phyloP scores from a whole-genome alignment of 2,888 invertebrate genomes.

The Cerceris rybyensis region DNA sequence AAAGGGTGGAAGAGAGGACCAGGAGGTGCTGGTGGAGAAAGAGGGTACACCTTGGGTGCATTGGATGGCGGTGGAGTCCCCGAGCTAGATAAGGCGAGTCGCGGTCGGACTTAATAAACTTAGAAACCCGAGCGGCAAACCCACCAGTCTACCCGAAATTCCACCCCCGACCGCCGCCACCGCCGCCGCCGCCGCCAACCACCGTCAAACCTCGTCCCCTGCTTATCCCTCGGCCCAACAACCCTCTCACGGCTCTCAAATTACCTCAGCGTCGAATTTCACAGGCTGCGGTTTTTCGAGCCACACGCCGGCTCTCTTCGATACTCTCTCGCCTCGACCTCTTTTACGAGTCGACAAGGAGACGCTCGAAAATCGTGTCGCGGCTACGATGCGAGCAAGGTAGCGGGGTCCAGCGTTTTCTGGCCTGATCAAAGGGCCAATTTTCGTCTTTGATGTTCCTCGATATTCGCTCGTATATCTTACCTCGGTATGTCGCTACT shows the following conservation, averaged over 20 bases:
- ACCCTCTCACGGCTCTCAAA: slow-evolving; percentile 68
- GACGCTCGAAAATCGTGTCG: slow-evolving; percentile 51
- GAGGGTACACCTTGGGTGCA: slow-evolving; percentile 26
- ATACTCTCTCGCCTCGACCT: slow-evolving; percentile 46
- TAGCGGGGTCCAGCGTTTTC: slow-evolving; percentile 15
- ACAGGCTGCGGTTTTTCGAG: slow-evolving; percentile 64
- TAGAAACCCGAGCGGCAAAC: slow-evolving; percentile 68
- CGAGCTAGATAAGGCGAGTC: slow-evolving; percentile 72
- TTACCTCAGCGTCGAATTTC: slow-evolving; percentile 68
- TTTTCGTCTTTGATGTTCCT: slow-evolving; percentile 36
- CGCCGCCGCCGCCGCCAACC: slow-evolving; percentile 50
- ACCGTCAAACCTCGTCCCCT: slow-evolving; percentile 50
- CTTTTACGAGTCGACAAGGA: slow-evolving; percentile 43
- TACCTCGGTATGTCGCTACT: not conserved
- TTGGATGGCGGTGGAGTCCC: slow-evolving; percentile 54
- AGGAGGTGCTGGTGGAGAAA: slow-evolving; percentile 16
- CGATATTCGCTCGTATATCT: slow-evolving; percentile 12
- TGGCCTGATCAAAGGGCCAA: slow-evolving; percentile 41
- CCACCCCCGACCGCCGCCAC: slow-evolving; percentile 63
- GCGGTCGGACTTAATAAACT: slow-evolving; percentile 77
- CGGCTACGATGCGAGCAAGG: slow-evolving; percentile 5
- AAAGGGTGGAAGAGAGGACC: slow-evolving; percentile 10
- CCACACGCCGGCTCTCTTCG: slow-evolving; percentile 45
- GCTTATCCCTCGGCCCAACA: slow-evolving; percentile 55
- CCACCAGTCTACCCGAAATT: slow-evolving; percentile 64